These are phyloP conservation scores for Archips crataeganus DNA, from an alignment of 2,888 invertebrate genomes.

Conservation along the genomic window DNA sequence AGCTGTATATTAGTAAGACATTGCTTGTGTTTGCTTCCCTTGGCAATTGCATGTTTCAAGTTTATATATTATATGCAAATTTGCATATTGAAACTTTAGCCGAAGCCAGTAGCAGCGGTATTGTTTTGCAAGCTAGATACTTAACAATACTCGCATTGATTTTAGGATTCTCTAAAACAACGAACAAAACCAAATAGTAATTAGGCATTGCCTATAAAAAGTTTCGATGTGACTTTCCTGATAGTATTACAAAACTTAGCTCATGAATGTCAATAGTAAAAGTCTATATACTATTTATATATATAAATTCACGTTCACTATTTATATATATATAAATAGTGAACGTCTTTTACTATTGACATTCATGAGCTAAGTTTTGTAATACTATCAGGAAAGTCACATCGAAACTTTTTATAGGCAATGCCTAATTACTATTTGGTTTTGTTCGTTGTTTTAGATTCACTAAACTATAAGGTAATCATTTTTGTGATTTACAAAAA, in stretches of 20 bases:
- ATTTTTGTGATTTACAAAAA: background rate
- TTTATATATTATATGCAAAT: slow-evolving; percentile 4
- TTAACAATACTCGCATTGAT: background rate
- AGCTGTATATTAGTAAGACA: background rate
- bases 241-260: background rate
- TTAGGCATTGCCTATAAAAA: background rate
- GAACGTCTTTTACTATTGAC: background rate
- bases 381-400: background rate
- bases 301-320: no score
- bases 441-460: background rate
- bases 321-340: no score
- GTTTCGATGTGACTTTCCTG: background rate
- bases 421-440: background rate
- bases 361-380: background rate
- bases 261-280: background rate
- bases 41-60: slow-evolving; percentile 6
- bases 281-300: no score
- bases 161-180: background rate
- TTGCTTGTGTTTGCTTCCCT: slow-evolving; percentile 5
- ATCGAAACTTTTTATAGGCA: background rate
- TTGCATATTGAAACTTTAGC: slow-evolving; percentile 1
- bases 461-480: background rate
- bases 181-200: background rate
- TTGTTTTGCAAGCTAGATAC: background rate
- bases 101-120: background rate